Evolutionary conservation across 2,888 invertebrate genomes (phyloP), one percentile per base, ranked within the genome.

Genomic region (Tetranychus truncatus): DNA sequence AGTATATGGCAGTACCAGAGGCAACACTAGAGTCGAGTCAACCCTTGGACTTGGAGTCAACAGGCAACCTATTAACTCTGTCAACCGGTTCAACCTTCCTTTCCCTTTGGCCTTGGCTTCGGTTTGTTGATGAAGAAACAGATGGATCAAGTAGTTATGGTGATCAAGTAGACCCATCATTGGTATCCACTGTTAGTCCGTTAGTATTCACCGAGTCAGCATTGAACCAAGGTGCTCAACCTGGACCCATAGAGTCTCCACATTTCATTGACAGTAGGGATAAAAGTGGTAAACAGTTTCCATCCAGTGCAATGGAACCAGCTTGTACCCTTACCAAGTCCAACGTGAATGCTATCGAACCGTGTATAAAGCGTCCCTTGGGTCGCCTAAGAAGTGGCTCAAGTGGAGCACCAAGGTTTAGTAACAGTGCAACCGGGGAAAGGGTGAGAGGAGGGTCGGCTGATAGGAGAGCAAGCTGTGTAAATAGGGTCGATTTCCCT

Each of bases 91-190:
- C 55, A 15, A 55, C 55, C 9, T 69, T 21, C 20, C 69, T 69
- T 24, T 20, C 69, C 11, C 34, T 69, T 69, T 69, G 69, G 69
- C 69, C 69, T 69, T 20, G 69, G 34, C 69, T 69, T 69, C 69
- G 69, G 20, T 69, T 11, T 69, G 69, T 21, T 69, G 69, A 69
- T 24, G 69, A 69, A 69, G 69, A 69, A 21, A 34, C 20, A 11
- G 34, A 24, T 20, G 69, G 69, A 20, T 20, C 20, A 21, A 24
- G 34, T 24, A 24, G 8, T n/a, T 9, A 21, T 67, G 67, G 55
- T 55, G 55, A 55, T 55, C 55, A 55, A 55, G 9, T 55, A 55
- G 55, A 55, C 9, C 15, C 55, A 55, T 55, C 15, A 55, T 5
- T 34, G 34, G 34, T 3, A 34, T 34, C 34, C 34, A 34, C 34